These are phyloP conservation scores for Pachliopta kotzebuea DNA, from an alignment of 2,888 invertebrate genomes.

Conservation along the genomic window DNA sequence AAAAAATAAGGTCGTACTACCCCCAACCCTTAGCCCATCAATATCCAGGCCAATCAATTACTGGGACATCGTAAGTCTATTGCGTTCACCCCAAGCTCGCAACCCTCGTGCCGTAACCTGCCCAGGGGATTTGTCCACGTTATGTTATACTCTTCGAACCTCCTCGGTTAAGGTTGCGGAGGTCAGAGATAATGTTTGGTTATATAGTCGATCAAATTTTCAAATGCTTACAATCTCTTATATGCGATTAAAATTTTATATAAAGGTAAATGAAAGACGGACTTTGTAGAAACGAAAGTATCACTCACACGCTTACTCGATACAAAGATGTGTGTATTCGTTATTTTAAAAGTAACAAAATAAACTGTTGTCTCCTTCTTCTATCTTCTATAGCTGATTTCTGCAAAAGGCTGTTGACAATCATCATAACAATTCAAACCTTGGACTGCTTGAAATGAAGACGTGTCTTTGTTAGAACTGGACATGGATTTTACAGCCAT, in stretches of 20 bases:
- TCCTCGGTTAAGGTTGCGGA: constrained; percentile 17
- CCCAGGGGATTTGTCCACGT: constrained; percentile 29
- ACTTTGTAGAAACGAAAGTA: too few species aligned
- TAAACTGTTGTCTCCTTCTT: too few species aligned
- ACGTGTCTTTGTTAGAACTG: too few species aligned
- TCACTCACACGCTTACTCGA: too few species aligned
- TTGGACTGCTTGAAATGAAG: too few species aligned
- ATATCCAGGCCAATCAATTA: constrained; percentile 59
- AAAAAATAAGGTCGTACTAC: constrained; percentile 27
- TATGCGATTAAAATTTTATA: not conserved
- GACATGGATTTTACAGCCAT: too few species aligned
- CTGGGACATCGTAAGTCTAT: constrained; percentile 29
- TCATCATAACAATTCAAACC: too few species aligned
- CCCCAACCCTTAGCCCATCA: constrained; percentile 42
- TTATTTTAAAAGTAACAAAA: too few species aligned
- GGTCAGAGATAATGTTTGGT: constrained; percentile 20
- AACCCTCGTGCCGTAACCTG: constrained; percentile 21
- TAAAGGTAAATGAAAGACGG: not conserved
- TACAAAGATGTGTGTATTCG: too few species aligned
- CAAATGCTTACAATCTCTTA: not conserved
- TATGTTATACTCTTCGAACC: constrained; percentile 28
- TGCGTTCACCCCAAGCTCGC: constrained; percentile 24
- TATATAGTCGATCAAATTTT: constrained; percentile 7
- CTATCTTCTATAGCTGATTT: too few species aligned
- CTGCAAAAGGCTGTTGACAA: too few species aligned